Conservation (phyloP, 2,888 invertebrate species). For the Siphonodentalium dalli region DNA sequence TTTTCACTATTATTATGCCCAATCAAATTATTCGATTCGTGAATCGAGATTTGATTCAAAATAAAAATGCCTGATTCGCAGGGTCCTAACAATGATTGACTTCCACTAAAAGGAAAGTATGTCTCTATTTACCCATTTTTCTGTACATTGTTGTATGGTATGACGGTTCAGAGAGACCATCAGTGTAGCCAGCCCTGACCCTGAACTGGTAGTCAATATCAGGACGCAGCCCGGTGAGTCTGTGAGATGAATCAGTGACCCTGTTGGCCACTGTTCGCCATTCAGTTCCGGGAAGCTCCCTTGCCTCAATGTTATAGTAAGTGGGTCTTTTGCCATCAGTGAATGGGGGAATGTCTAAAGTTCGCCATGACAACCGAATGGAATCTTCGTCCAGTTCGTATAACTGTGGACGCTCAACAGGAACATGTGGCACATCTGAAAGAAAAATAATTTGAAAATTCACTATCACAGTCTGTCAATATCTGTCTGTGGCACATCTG, state of each 20-base stretch:
- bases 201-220: constrained; percentile 95
- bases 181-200: constrained; percentile 89
- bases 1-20: no score
- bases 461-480: background rate
- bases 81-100: no score
- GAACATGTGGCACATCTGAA: constrained; percentile 40
- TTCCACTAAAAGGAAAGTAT: no score
- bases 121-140: constrained; percentile 38
- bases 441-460: constrained; percentile 5
- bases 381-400: constrained; percentile 50
- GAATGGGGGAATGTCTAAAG: constrained; percentile 35
- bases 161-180: constrained; percentile 92
- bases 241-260: constrained; percentile 41
- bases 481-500: no score
- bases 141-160: constrained; percentile 74
- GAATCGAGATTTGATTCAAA: no score
- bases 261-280: constrained; percentile 43
- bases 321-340: no score
- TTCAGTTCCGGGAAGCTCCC: constrained; percentile 43
- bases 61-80: no score
- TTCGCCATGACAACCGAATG: constrained; percentile 53
- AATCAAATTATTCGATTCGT: no score
- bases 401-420: constrained; percentile 50
- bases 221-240: constrained; percentile 73
- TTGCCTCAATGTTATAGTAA: constrained; percentile 39